A percentile compares a stretch with the other conserved stretches of the same genome.
phyloP scores from a whole-genome alignment of 2,888 invertebrate genomes.

The Neoscelio sp. region DNA sequence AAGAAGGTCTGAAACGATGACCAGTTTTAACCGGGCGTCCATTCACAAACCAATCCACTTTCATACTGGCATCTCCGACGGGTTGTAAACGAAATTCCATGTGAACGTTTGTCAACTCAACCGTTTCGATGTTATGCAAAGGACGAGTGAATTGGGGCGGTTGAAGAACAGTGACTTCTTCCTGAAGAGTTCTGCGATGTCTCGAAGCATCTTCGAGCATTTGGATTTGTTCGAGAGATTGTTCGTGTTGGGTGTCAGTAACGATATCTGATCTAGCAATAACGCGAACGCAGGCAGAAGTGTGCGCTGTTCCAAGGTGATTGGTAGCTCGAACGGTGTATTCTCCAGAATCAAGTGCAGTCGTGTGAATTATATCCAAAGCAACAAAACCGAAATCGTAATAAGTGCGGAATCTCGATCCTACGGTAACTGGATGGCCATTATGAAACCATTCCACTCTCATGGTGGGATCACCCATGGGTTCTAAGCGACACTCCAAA shows the following conservation, averaged over 20 bases:
- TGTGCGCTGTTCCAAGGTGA: constrained; percentile 95
- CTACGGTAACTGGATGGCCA: constrained; percentile 94
- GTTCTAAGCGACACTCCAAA: constrained; percentile 95
- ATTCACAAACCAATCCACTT: constrained; percentile 98
- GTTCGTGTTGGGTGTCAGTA: constrained; percentile 96
- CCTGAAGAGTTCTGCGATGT: constrained; percentile 88
- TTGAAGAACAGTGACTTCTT: constrained; percentile 93
- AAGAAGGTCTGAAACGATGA: constrained; percentile 96
- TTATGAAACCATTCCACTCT: constrained; percentile 98
- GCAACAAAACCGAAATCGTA: constrained; percentile 99
- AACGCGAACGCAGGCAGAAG: constrained; percentile 94
- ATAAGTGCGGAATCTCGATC: constrained; percentile 96
- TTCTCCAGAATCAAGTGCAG: constrained; percentile 97
- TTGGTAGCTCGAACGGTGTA: constrained; percentile 97
- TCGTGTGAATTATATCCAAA: constrained; percentile 96
- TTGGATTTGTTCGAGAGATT: constrained; percentile 95
- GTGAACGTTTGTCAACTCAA: constrained; percentile 96
- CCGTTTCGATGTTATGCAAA: constrained; percentile 94
- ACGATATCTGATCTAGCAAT: constrained; percentile 92
- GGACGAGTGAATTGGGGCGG: constrained; percentile 95
- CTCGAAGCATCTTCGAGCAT: constrained; percentile 91
- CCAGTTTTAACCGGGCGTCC: constrained; percentile 96
- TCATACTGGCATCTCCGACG: constrained; percentile 95
- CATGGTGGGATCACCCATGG: constrained; percentile 98
- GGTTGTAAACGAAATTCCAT: constrained; percentile 96